Conservation (phyloP, 1,140 invertebrate species). For the Probaryconus sp. region DNA sequence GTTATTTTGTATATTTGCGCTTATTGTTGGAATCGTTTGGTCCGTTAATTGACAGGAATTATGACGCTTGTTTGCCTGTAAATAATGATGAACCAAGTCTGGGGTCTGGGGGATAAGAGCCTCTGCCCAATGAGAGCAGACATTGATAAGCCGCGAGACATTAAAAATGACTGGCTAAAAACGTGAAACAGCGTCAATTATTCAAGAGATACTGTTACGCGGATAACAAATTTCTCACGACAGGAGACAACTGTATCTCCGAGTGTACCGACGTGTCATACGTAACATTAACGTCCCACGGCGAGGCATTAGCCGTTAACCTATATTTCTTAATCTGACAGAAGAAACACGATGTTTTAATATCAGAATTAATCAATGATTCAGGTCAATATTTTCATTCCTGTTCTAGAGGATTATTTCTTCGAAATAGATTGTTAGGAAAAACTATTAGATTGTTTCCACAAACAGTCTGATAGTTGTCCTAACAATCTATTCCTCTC, state of each 20-base stretch:
- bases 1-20: slow-evolving; percentile 24
- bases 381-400: no score
- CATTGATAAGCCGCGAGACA: slow-evolving; percentile 4
- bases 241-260: no score
- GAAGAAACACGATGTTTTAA: slow-evolving; percentile 37
- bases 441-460: no score
- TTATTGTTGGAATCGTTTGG: slow-evolving; percentile 1
- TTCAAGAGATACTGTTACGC: no score
- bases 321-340: slow-evolving; percentile 36
- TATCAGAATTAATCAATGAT: no score
- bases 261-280: not conserved
- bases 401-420: no score
- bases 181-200: slow-evolving; percentile 5
- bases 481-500: no score
- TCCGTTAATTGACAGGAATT: slow-evolving; percentile 32
- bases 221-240: slow-evolving; percentile 7
- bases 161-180: no score
- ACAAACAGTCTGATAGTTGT: no score
- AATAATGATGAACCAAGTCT: not conserved
- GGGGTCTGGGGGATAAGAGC: no score
- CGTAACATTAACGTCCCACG: slow-evolving; percentile 10
- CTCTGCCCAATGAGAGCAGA: not conserved
- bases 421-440: no score
- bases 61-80: not conserved
- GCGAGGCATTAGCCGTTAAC: no score